Base-by-base conservation (phyloP, 2,888 invertebrate genomes). In the Trissoscelio sp. region DNA sequence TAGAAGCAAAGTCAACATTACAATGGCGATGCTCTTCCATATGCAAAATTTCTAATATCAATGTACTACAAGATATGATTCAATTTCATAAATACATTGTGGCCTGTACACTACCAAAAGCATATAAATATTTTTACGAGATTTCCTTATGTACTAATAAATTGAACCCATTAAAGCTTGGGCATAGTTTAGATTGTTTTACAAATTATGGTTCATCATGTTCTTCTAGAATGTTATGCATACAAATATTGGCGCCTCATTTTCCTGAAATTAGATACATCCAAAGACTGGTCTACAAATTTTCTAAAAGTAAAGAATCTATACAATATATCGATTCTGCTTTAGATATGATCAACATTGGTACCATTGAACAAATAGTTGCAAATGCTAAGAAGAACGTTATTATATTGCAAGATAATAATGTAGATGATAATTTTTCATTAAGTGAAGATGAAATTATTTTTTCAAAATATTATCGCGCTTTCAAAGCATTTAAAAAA, bases 101-200 rank as follows among this genome's bases (percentile, higher is more conserved):
- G 2, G 5, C 3, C 9, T 53, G 7, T 14, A 53, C 7, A 14
- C 12, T 24, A 22, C 18, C 6, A 5, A 2, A 44, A 44, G 44
- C 44, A 9, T 22, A 44, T 16, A 44, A 44, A 44, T 14, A 44
- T 44, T 44, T 44, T 44, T 4, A 51, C 9, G 1, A 51, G 3
- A 11, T 51, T 22, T 4, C n/a, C 2, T 2, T 3, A 11, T 20
- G 48, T 51, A 9, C 48, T 51, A 22, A 51, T 51, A 22, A 20
- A 12, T 11, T 51, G 3, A 44, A 44, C 12, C 16, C 7, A 7
- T 11, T 28, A 39, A 66, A 34, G 31, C 34, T 78, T 1, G 81
- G 81, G 7, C 82, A 82, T 73, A 42, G 55, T 4, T 16, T 57
- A 31, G 28, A 39, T 44, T 44, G 44, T 9, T 44, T 14, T 14